Evolutionary conservation across 2,113 vertebrate species (phyloP).

Genomic region (Gracilinanus agilis): DNA sequence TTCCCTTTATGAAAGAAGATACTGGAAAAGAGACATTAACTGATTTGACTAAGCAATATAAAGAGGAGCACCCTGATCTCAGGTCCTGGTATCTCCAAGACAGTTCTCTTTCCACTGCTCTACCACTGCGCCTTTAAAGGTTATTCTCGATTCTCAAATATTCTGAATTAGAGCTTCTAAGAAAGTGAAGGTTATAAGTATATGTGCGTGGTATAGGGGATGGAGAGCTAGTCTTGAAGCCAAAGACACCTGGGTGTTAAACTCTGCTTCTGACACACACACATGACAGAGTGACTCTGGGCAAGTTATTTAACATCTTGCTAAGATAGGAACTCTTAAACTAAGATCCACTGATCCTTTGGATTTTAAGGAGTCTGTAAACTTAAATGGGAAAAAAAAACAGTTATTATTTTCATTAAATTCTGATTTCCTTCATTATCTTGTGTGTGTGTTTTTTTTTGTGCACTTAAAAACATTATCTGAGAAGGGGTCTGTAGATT

Average conservation of each 20-base stretch:
- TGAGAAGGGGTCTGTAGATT: not conserved
- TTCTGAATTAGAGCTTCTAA: not conserved
- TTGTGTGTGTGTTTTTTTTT: not conserved
- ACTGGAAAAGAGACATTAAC: not conserved
- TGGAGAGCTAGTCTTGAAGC: not conserved
- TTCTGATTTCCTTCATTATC: not conserved
- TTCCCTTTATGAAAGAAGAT: not conserved
- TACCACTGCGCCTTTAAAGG: not conserved
- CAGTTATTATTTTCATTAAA: not conserved
- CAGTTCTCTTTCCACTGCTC: not conserved
- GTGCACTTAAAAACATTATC: not conserved
- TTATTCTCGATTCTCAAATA: not conserved
- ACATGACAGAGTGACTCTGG: not conserved
- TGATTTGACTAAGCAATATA: not conserved
- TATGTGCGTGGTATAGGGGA: not conserved
- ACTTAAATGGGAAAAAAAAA: not conserved
- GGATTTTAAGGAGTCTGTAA: not conserved
- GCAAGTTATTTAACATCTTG: not conserved
- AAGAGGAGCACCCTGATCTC: not conserved
- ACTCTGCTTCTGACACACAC: not conserved
- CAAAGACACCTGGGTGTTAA: not conserved
- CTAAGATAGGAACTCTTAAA: not conserved
- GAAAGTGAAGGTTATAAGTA: not conserved
- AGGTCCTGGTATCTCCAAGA: not conserved
- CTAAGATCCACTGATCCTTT: not conserved